Conservation (phyloP, 2,113 vertebrate genomes). For the Mugil cephalus region DNA sequence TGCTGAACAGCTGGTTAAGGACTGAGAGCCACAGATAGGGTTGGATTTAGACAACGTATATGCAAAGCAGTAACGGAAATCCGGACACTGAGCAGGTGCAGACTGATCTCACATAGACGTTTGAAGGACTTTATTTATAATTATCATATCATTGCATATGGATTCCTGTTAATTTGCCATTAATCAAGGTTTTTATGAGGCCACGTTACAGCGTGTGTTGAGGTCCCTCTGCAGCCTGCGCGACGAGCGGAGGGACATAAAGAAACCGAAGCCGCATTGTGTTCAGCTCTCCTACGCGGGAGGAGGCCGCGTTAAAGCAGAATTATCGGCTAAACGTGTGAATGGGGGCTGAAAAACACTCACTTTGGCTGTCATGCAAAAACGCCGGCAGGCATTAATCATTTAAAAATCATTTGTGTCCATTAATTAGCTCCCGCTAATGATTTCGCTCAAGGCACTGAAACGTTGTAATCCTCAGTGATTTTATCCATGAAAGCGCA, state of each 20-base stretch:
- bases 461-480: background rate
- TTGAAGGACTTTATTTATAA: background rate
- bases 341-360: background rate
- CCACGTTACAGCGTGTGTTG: background rate
- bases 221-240: background rate
- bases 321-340: background rate
- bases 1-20: too few relatives aligned
- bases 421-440: too few relatives aligned
- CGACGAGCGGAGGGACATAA: background rate
- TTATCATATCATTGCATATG: background rate
- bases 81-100: background rate
- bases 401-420: too few relatives aligned
- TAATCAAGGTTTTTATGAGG: background rate
- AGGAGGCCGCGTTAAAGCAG: background rate
- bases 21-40: too few relatives aligned
- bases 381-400: background rate
- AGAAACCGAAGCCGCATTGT: conserved; percentile 4
- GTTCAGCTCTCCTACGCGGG: conserved; percentile 21
- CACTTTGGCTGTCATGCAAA: background rate
- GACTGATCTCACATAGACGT: background rate
- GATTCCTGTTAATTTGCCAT: background rate
- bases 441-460: too few relatives aligned
- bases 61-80: background rate
- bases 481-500: background rate
- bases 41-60: too few relatives aligned